Evolutionary conservation across 2,113 vertebrate species (phyloP).

Genomic region (Zootoca vivipara): DNA sequence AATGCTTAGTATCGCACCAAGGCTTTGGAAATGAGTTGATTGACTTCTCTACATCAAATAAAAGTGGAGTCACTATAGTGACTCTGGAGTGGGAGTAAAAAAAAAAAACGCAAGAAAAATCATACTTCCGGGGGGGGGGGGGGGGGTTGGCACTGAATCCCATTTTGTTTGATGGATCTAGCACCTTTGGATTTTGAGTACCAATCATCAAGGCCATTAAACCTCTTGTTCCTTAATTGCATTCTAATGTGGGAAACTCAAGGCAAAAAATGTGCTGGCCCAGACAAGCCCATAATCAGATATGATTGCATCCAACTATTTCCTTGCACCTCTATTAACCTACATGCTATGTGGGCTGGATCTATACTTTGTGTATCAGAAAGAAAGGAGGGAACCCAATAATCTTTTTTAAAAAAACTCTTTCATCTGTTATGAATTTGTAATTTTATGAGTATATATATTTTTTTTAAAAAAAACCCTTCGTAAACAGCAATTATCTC

Average conservation of each 20-base stretch:
- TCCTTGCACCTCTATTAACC: constrained; percentile 64
- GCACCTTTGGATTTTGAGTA: constrained; percentile 53
- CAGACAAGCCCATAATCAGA: constrained; percentile 59
- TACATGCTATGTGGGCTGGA: constrained; percentile 41
- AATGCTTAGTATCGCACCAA: background rate
- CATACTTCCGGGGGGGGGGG: too few species aligned
- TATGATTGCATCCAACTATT: constrained; percentile 44
- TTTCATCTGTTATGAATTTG: constrained; percentile 63
- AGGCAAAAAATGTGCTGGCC: constrained; percentile 30
- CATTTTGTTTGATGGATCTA: constrained; percentile 63
- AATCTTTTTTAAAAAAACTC: constrained; percentile 35
- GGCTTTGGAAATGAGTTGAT: constrained; percentile 30
- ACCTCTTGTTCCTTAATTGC: constrained; percentile 69
- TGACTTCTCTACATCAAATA: background rate
- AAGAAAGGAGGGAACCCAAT: background rate
- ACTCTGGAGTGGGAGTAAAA: background rate
- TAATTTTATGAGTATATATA: constrained; percentile 62
- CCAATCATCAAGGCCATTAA: constrained; percentile 64
- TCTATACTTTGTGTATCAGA: constrained; percentile 14
- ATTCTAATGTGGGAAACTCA: constrained; percentile 50
- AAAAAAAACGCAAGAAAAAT: constrained; percentile 24
- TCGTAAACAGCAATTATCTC: constrained; percentile 65
- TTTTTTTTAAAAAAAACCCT: constrained; percentile 69
- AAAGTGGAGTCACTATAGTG: constrained; percentile 12
- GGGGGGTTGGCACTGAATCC: constrained; percentile 47